Evolutionary conservation across 2,113 vertebrate species (phyloP), one percentile per base, ranked within the genome.

Genomic region (Lepisosteus oculatus): DNA sequence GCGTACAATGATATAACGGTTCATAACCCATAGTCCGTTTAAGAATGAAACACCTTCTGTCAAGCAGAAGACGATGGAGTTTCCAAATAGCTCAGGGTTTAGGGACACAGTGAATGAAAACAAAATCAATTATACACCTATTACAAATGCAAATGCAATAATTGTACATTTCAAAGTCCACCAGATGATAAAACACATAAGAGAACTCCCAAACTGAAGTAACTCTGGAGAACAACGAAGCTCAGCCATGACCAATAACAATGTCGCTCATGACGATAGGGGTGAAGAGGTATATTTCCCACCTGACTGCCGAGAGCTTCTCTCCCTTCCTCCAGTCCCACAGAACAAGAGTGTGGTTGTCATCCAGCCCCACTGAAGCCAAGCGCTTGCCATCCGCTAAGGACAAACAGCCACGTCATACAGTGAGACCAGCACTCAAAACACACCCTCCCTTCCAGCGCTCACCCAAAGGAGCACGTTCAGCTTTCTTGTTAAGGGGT

Each of bases 241-340:
- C 29, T 29, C 29, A 29, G 29, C 29, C 29, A 29, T 29, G 1
- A 51, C 1, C 47, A 51, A 59, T 1, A 59, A 4, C 56, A 59
- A 59, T 13, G 56, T 14, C 7, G 11, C 12, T 12, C 56, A 12
- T 3, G n/a, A 14, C 29, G 29, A 29, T 29, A 2, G 56, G 11
- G 65, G 73, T 68, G 72, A 69, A 69, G 55, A 44, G 45, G 15
- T 63, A 70, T 61, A 57, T n/a, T 55, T 84, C 88, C 75, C 71
- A 98, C 97, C 95, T 94, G 81, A 96, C 92, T 76, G 93, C 79
- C 62, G 97, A 97, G 62, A 99, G 93, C 72, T 96, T 98, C 84
- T 99, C 97, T 78, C 97, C 97, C 78, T 97, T 98, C 77, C 93
- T 98, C 97, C 97, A 99, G 57, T 99, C 97, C 97, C 97, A 99